A percentile compares a stretch with the other conserved stretches of the same genome.
Conservation (phyloP, 2,888 invertebrate species). For the Abrostola tripartita region DNA sequence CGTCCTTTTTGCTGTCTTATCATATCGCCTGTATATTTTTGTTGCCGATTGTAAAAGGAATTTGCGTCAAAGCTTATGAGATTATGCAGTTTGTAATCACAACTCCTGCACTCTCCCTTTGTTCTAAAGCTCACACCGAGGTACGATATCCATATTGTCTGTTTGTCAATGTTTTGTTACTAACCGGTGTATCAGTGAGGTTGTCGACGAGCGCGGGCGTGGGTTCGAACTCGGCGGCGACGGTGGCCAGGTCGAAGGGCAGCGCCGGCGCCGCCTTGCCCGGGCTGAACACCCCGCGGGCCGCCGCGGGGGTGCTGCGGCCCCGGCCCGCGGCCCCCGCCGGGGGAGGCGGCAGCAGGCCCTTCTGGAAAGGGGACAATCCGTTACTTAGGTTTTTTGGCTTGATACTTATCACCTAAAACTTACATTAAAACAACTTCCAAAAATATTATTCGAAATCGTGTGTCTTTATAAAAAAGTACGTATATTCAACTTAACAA, state of each 20-base stretch:
- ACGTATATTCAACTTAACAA: no score
- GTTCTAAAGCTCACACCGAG: no score
- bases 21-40: no score
- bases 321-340: constrained; percentile 67
- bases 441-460: no score
- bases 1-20: no score
- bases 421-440: background rate
- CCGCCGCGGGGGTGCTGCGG: constrained; percentile 70
- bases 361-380: constrained; percentile 69
- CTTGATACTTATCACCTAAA: background rate
- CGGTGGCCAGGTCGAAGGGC: constrained; percentile 75
- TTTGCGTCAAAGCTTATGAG: no score
- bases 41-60: no score
- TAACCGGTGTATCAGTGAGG: constrained; percentile 72
- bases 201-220: constrained; percentile 71
- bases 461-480: no score
- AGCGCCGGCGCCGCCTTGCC: constrained; percentile 68
- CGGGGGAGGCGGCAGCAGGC: constrained; percentile 81
- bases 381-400: background rate
- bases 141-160: no score
- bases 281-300: constrained; percentile 73
- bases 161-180: constrained; percentile 28
- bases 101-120: no score
- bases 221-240: constrained; percentile 72
- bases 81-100: no score